These are phyloP conservation scores for Corythaixoides concolor DNA, from an alignment of 2,113 vertebrate species.

Conservation along the genomic window DNA sequence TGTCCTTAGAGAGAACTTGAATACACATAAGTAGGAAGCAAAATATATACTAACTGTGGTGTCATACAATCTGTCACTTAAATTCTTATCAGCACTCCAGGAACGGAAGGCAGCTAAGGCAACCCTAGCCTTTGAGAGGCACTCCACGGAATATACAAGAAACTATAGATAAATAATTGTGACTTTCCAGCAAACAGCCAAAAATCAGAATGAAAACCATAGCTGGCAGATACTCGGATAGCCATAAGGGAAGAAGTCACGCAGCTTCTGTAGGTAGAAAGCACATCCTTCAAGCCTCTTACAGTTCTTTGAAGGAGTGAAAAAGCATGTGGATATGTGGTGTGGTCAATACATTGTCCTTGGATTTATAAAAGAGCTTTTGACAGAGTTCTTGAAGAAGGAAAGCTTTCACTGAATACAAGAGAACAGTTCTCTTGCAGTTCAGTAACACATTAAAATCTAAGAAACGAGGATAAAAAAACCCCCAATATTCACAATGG, in stretches of 20 bases:
- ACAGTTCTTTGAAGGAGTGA: neutral
- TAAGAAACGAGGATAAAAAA: neutral
- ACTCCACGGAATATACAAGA: neutral
- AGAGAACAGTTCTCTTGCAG: neutral
- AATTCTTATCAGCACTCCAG: neutral
- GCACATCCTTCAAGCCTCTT: neutral
- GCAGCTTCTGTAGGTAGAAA: neutral
- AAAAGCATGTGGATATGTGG: neutral
- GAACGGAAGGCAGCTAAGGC: neutral
- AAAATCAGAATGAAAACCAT: neutral
- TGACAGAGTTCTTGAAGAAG: neutral
- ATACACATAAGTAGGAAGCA: neutral
- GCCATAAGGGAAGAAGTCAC: neutral
- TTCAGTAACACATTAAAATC: neutral
- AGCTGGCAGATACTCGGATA: neutral
- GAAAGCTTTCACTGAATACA: neutral
- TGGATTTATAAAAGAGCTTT: neutral
- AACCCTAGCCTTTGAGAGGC: neutral
- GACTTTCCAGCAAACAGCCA: neutral
- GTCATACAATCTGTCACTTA: neutral
- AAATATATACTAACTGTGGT: neutral
- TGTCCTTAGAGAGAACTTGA: neutral
- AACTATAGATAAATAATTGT: neutral
- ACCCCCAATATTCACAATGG: neutral
- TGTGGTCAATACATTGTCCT: neutral